Evolutionary conservation across 2,888 invertebrate species (phyloP).

Genomic region (Neocrepidodera transversa): DNA sequence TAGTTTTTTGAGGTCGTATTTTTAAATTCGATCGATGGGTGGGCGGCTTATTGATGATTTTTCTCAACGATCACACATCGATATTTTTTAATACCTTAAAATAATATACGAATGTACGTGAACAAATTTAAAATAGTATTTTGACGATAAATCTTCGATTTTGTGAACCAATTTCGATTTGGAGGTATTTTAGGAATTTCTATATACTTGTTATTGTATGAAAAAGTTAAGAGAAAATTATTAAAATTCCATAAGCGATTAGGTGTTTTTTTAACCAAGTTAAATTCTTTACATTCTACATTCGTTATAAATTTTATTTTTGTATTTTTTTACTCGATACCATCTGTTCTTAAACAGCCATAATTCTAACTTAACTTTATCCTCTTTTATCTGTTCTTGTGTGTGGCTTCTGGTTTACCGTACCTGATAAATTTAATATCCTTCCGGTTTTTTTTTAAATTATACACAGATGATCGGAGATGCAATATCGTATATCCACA

Average conservation of each 20-base stretch:
- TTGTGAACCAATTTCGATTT: neutral
- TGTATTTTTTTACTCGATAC: too few relatives aligned
- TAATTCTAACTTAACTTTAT: neutral
- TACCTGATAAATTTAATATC: slow-evolving; percentile 12
- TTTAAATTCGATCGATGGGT: slow-evolving; percentile 19
- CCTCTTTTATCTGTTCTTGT: neutral
- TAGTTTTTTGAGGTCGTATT: slow-evolving; percentile 21
- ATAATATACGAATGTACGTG: neutral
- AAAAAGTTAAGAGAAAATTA: too few relatives aligned
- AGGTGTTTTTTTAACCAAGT: too few relatives aligned
- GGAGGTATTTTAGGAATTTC: too few relatives aligned
- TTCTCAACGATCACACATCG: slow-evolving; percentile 2
- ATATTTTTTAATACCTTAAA: neutral
- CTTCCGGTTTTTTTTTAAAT: slow-evolving; percentile 16
- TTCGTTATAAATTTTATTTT: too few relatives aligned
- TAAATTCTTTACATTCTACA: too few relatives aligned
- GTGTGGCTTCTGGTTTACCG: slow-evolving; percentile 24
- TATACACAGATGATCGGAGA: slow-evolving; percentile 1
- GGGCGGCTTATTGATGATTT: slow-evolving; percentile 18
- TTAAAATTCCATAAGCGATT: too few relatives aligned
- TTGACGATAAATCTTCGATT: neutral
- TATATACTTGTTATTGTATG: too few relatives aligned
- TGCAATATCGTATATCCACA: slow-evolving; percentile 1
- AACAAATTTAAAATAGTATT: neutral
- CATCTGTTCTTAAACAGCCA: neutral